Percentiles rank a stretch among this genome's conserved stretches.
Evolutionary conservation across 2,888 invertebrate species (phyloP).

Genomic region (Hymenopus coronatus): DNA sequence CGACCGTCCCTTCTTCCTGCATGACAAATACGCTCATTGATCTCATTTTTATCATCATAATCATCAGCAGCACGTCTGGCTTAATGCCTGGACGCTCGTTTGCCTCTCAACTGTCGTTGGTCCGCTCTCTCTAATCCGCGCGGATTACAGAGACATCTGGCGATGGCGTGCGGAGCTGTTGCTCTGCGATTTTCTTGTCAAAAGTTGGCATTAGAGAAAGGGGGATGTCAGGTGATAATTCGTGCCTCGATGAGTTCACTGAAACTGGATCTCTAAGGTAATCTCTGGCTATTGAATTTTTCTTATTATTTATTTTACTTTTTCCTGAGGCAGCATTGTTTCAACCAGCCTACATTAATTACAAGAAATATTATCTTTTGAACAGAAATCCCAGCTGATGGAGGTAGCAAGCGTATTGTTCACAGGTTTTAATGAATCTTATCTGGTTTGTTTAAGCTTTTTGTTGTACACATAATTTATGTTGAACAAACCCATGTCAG

Average conservation of each 20-base stretch:
- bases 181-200: background rate
- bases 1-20: background rate
- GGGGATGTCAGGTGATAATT: background rate
- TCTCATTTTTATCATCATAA: background rate
- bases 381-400: too few relatives aligned
- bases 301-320: background rate
- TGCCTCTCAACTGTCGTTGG: background rate
- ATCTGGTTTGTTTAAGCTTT: too few relatives aligned
- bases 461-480: too few relatives aligned
- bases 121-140: background rate
- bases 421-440: too few relatives aligned
- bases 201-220: background rate
- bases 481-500: too few relatives aligned
- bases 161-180: background rate
- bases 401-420: too few relatives aligned
- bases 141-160: background rate
- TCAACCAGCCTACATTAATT: too few relatives aligned
- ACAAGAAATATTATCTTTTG: too few relatives aligned
- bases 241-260: background rate
- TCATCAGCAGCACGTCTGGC: background rate
- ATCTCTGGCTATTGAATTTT: background rate
- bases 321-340: too few relatives aligned
- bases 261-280: background rate
- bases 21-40: background rate
- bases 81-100: background rate